Percentiles rank a stretch among this genome's conserved stretches.
Evolutionary conservation across 2,797 vertebrate genomes (phyloP).

Genomic region (Mormyrus hasselquistii): DNA sequence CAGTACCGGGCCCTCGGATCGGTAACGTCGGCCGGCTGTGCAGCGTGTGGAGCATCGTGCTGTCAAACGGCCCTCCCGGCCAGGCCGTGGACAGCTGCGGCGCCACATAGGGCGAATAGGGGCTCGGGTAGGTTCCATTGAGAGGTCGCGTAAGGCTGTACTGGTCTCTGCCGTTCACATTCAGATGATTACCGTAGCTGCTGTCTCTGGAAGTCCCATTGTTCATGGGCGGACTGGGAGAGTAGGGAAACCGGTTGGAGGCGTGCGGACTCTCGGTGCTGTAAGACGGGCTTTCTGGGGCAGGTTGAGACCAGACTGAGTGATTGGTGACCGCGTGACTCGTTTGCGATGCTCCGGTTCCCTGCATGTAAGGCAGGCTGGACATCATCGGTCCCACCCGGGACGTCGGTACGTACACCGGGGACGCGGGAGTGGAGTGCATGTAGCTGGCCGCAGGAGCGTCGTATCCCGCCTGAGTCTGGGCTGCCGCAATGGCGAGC

Average conservation of each 20-base stretch:
- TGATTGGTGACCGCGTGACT: conserved; percentile 75
- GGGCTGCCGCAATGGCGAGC: conserved; percentile 81
- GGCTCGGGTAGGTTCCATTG: conserved; percentile 78
- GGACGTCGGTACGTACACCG: conserved; percentile 91
- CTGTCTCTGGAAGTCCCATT: conserved; percentile 76
- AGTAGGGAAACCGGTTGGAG: conserved; percentile 85
- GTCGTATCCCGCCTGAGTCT: conserved; percentile 82
- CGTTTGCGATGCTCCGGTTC: conserved; percentile 69
- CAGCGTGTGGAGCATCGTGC: conserved; percentile 88
- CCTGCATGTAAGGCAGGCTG: conserved; percentile 82
- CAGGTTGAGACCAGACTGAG: conserved; percentile 83
- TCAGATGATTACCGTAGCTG: conserved; percentile 69
- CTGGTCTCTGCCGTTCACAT: conserved; percentile 74
- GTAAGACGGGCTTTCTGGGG: conserved; percentile 85
- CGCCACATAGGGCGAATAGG: conserved; percentile 82
- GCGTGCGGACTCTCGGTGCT: conserved; percentile 73
- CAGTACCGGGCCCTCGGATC: conserved; percentile 80
- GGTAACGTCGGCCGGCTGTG: conserved; percentile 78
- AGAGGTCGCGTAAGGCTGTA: conserved; percentile 79
- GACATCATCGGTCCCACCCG: conserved; percentile 86
- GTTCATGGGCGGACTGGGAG: conserved; percentile 83
- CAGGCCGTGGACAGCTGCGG: conserved; percentile 83
- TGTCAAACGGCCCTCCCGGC: conserved; percentile 82
- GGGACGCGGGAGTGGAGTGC: conserved; percentile 88
- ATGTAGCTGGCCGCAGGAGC: conserved; percentile 79